Evolutionary conservation across 1,140 invertebrate genomes (phyloP).

Genomic region (Mactra quadrangularis): DNA sequence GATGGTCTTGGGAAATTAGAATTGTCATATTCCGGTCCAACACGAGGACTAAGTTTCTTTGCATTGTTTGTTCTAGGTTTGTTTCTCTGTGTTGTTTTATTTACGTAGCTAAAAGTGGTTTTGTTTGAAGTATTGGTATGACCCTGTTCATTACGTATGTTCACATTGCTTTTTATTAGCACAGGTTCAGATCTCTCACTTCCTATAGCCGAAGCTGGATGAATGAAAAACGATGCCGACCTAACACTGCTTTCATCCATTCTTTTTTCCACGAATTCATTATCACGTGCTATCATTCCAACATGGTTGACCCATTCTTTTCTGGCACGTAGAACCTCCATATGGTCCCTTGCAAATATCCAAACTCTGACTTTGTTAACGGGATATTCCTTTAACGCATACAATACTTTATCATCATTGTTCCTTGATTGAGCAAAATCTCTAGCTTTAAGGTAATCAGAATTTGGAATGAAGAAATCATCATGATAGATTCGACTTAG

Average conservation of each 20-base stretch:
- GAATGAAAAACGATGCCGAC: slow-evolving; percentile 43
- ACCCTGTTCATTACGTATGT: background rate
- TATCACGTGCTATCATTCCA: slow-evolving; percentile 45
- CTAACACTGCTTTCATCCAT: background rate
- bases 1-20: slow-evolving; percentile 47
- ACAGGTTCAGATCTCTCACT: slow-evolving; percentile 11
- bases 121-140: too few species aligned
- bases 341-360: slow-evolving; percentile 51
- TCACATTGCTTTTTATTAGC: background rate
- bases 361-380: slow-evolving; percentile 47
- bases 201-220: slow-evolving; percentile 9
- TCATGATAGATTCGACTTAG: slow-evolving; percentile 38
- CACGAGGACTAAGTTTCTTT: slow-evolving; percentile 12
- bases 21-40: slow-evolving; percentile 24
- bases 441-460: slow-evolving; percentile 36
- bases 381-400: slow-evolving; percentile 44
- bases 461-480: slow-evolving; percentile 51
- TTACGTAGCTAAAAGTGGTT: too few species aligned
- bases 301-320: slow-evolving; percentile 52
- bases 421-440: slow-evolving; percentile 31
- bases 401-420: slow-evolving; percentile 40
- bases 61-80: background rate
- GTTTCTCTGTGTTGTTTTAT: too few species aligned
- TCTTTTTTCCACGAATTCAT: slow-evolving; percentile 19
- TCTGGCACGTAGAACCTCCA: slow-evolving; percentile 38